Percentiles rank a stretch among this genome's conserved stretches.
These are phyloP conservation scores for Luperina testacea DNA, from an alignment of 2,888 invertebrate genomes.

Conservation along the genomic window DNA sequence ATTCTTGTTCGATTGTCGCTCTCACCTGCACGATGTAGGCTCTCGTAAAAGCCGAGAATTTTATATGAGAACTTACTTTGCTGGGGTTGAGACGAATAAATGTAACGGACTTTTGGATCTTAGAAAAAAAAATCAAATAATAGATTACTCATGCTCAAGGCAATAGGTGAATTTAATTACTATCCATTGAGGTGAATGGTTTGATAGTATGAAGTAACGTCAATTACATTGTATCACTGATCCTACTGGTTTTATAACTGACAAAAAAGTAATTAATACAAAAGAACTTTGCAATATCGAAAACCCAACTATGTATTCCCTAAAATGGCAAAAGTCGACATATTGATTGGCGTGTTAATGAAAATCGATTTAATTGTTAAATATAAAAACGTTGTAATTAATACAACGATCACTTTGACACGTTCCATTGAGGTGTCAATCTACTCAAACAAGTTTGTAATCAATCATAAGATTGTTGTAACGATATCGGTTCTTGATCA, in stretches of 20 bases:
- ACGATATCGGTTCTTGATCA: constrained; percentile 84
- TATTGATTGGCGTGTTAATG: constrained; percentile 62
- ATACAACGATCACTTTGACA: constrained; percentile 61
- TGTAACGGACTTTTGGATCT: constrained; percentile 70
- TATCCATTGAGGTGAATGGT: constrained; percentile 41
- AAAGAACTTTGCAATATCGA: constrained; percentile 21
- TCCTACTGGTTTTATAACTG: constrained; percentile 31
- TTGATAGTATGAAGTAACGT: constrained; percentile 33
- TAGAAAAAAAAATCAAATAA: constrained; percentile 56
- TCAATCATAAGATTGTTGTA: constrained; percentile 89
- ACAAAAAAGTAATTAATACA: constrained; percentile 44
- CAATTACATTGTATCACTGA: constrained; percentile 40
- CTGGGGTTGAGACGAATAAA: constrained; percentile 65
- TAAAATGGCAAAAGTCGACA: constrained; percentile 30
- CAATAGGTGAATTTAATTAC: constrained; percentile 56
- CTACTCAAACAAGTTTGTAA: constrained; percentile 87
- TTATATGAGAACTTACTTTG: constrained; percentile 69
- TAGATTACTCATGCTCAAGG: constrained; percentile 50
- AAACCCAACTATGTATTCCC: constrained; percentile 14
- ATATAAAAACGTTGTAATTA: constrained; percentile 77
- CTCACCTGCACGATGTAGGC: constrained; percentile 85
- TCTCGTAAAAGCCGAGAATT: constrained; percentile 72
- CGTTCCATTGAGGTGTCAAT: constrained; percentile 80
- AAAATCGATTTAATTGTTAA: constrained; percentile 65
- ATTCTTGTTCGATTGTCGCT: constrained; percentile 83